Evolutionary conservation across 1,140 invertebrate species (phyloP).

Genomic region (Lamellibrachia luymesi): DNA sequence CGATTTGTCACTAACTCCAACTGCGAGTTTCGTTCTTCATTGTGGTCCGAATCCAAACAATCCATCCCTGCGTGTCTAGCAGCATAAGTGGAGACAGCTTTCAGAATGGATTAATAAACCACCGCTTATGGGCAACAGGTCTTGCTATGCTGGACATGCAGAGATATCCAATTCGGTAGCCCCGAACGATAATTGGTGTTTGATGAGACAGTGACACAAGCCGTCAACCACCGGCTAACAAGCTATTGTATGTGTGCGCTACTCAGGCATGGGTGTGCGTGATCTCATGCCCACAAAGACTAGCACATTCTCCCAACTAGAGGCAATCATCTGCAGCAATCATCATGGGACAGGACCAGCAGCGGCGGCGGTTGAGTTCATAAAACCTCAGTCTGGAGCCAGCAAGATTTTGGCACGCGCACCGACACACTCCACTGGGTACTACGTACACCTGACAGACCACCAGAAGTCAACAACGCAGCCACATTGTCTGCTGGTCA

Average conservation of each 20-base stretch:
- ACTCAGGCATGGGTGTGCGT: background rate
- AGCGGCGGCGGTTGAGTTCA: background rate
- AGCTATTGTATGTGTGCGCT: background rate
- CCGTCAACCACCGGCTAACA: background rate
- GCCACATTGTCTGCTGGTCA: background rate
- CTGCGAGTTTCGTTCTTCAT: background rate
- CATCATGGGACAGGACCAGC: background rate
- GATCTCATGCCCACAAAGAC: background rate
- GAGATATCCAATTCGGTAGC: background rate
- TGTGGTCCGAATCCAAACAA: background rate
- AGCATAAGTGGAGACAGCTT: background rate
- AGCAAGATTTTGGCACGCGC: background rate
- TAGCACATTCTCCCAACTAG: background rate
- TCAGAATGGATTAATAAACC: background rate
- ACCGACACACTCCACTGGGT: background rate
- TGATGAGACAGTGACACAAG: background rate
- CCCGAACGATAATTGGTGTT: background rate
- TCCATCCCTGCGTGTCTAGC: background rate
- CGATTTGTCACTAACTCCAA: background rate
- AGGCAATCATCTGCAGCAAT: background rate
- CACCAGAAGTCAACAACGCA: background rate
- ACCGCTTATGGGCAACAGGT: background rate
- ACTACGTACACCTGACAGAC: background rate
- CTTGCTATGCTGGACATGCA: background rate
- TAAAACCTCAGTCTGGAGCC: background rate